phyloP scores from a whole-genome alignment of 2,888 invertebrate species.

The Leucania comma region DNA sequence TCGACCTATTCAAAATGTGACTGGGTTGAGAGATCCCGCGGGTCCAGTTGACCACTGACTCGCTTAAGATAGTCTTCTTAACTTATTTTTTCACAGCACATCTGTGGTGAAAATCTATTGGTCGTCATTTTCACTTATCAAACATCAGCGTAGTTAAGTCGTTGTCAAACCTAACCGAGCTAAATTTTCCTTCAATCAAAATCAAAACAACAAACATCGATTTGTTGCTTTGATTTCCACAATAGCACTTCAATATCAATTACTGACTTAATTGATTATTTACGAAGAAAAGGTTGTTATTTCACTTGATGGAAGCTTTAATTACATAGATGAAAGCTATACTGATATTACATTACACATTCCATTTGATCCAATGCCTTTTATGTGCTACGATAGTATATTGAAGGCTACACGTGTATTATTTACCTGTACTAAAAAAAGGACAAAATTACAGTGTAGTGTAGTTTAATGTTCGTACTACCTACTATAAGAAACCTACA shows the following conservation, averaged over 20 bases:
- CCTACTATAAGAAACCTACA: too few species aligned
- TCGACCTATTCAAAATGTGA: too few species aligned
- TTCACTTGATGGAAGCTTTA: conserved; percentile 21
- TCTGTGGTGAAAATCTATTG: background rate
- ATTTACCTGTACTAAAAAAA: conserved; percentile 6
- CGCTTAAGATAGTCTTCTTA: too few species aligned
- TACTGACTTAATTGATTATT: conserved; percentile 20
- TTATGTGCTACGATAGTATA: background rate
- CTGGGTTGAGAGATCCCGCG: too few species aligned
- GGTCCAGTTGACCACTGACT: too few species aligned
- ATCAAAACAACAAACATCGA: too few species aligned
- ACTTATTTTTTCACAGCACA: too few species aligned
- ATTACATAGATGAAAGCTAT: conserved; percentile 17
- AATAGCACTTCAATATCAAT: conserved; percentile 18
- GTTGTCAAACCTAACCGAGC: background rate
- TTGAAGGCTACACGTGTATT: conserved; percentile 2
- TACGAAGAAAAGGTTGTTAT: conserved; percentile 21
- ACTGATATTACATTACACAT: conserved; percentile 6
- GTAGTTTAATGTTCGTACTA: background rate
- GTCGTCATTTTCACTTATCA: background rate
- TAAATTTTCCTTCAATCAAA: background rate
- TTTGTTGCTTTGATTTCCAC: conserved; percentile 1
- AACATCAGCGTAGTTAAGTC: background rate
- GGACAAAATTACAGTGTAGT: background rate
- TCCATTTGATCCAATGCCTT: conserved; percentile 29